Evolutionary conservation across 92 coral and sea anemone species (phyloP), one percentile per base, ranked within the genome.

Genomic region (Epizoanthus fatuus): DNA sequence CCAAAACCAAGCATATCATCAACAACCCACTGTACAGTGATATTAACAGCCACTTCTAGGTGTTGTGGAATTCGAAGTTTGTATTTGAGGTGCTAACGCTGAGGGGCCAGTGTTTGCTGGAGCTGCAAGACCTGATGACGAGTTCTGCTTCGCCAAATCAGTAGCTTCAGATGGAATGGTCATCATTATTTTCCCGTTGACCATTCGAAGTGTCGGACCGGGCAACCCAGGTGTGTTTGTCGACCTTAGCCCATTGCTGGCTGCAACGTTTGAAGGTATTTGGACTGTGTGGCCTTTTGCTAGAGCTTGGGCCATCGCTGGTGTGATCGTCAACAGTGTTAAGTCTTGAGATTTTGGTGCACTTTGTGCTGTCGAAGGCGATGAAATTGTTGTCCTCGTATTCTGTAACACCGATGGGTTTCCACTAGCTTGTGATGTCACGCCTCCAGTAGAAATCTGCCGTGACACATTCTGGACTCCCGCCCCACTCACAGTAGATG

Each of bases 281-380:
- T 19, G 22, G 4, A 77, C 82, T 10, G 70, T 60, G 22, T 39
- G 70, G 57, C 82, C 82, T 42, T 77, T 77, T 4, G 69, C 57
- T 14, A 77, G 38, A 17, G 19, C 56, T 5, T 42, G 8, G 17
- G 82, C 82, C 82, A 77, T 77, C 17, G 69, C 32, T 20, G 69
- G 69, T 8, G 70, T 77, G 19, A 77, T 77, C 69, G 40, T 60
- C 69, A 77, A 12, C 8, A 60, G 11, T 12, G 82, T 53, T 55
- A 77, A 6, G 22, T 77, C 70, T 42, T 12, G 82, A 17, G 58
- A 13, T 59, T n/a, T 42, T 1, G 70, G 40, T 10, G 69, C 20
- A 12, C 56, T 37, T 11, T 42, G 65, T 42, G 52, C 4, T n/a
- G 69, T 37, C 4, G 82, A n/a, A 25, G 49, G 69, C 14, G 12